Evolutionary conservation across 1,140 invertebrate species (phyloP).

Genomic region (Heliothis virescens): DNA sequence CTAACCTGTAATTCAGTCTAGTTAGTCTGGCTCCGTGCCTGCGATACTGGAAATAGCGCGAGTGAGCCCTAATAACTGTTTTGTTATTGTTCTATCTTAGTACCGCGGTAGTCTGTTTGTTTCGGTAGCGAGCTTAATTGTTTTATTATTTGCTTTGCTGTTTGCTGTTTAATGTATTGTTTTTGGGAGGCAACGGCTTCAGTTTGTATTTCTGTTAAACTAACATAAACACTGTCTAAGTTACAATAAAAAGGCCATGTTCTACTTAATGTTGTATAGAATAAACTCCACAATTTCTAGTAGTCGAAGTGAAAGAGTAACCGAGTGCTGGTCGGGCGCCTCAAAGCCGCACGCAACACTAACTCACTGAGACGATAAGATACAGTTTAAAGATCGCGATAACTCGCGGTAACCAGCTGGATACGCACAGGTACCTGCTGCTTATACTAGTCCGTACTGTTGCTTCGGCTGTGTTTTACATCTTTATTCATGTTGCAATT

Average conservation of each 20-base stretch:
- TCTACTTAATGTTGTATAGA: not conserved
- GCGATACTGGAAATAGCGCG: slow-evolving; percentile 23
- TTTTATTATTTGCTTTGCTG: not conserved
- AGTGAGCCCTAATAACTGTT: slow-evolving; percentile 23
- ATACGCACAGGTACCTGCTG: not conserved
- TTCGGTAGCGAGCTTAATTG: not conserved
- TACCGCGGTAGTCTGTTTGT: slow-evolving; percentile 19
- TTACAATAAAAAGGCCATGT: no score
- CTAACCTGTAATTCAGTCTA: slow-evolving; percentile 62
- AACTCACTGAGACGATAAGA: slow-evolving; percentile 14
- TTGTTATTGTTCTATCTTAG: slow-evolving; percentile 23
- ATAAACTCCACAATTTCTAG: not conserved
- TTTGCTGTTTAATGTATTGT: no score
- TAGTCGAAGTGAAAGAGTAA: not conserved
- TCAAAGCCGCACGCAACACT: slow-evolving; percentile 12
- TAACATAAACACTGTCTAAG: no score
- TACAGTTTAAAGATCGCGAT: slow-evolving; percentile 17
- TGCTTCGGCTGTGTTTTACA: not conserved
- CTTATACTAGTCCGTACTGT: not conserved
- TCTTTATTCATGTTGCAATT: not conserved
- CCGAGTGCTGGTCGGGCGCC: not conserved
- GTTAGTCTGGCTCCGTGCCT: slow-evolving; percentile 45
- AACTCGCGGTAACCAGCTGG: not conserved
- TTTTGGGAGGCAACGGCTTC: no score
- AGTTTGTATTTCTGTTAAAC: no score